Evolutionary conservation across 2,113 vertebrate species (phyloP), one percentile per base, ranked within the genome.

Genomic region (Phoenicopterus ruber): DNA sequence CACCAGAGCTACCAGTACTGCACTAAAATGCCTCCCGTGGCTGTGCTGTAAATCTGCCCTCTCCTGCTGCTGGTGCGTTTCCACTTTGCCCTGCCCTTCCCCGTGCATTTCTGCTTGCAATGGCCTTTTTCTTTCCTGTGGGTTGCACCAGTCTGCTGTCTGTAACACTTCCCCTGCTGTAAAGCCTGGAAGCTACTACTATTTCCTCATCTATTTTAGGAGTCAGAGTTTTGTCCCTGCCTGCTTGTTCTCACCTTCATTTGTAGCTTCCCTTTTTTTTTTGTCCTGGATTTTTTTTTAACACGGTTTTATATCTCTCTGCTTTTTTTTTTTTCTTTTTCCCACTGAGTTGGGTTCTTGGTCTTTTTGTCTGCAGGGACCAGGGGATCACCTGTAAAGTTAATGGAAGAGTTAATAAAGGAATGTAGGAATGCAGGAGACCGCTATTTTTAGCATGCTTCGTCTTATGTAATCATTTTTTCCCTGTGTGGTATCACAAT

Each of bases 321-420:
- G 8, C 4, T 24, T 13, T 6, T 44, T 28, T 13, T 13, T 14
- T 47, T 55, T 42, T 32, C 46, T 42, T 20, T 6, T 26, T 3
- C 4, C 34, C 40, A 10, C 16, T 10, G 28, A 55, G 17, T 79
- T 94, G 17, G 57, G 19, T 38, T 95, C 72, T 92, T 93, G 17
- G 66, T 92, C 32, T 58, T 71, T 76, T 78, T 58, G 40, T 69
- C 88, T 91, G 62, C 49, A 74, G 90, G 71, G 87, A 85, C 52
- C 12, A 78, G 49, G 59, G 87, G 40, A 91, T 86, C 88, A 93
- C 93, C 86, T 92, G 36, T 66, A 79, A 95, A 85, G 80, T 94
- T 96, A 95, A 95, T 96, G 93, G 90, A 97, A 96, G 96, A 95
- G 89, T 96, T 97, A 97, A 97, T 94, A 81, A 96, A 84, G 81